Evolutionary conservation across 2,888 invertebrate species (phyloP), one percentile per base, ranked within the genome.

Genomic region (Nasonovia ribisnigri): DNA sequence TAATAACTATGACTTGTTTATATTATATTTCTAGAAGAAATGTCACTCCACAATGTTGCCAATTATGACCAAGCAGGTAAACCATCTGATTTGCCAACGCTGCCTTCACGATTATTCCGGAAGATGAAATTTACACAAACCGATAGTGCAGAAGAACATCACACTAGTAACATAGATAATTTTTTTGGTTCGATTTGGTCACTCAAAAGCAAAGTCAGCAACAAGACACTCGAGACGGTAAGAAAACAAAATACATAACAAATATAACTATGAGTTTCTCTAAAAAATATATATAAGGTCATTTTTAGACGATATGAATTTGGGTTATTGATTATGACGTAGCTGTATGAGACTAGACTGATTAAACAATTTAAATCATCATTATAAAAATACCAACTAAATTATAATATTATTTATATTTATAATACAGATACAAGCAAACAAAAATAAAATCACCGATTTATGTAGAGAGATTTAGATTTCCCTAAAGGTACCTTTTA

Each of bases 31-130:
- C 29, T 42, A 92, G 92, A 92, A 42, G 46, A 46, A 26, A 26
- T 60, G 20, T 46, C 36, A 36, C 60, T n/a, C 10, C 84, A 54
- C 26, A 13, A 95, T 95, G 51, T 94, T 94, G 60, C 24, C n/a
- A 51, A 93, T 51, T 3, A 46, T 24, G 88, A 92, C 36, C 93
- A 92, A 91, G 77, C 46, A 87, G 94, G 94, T 90, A 67, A 94
- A 51, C 26, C 84, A 16, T 48, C 29, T 2, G 90, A 93, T 43
- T 43, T 89, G 26, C 89, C 92, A 13, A 89, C 92, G 10, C 26
- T 93, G 36, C 89, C 51, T 29, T 93, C 92, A 20, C 84, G 89
- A 54, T 46, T 93, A 29, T 93, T 90, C 1, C 84, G 84, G 42
- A 86, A 36, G 20, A 93, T 90, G 84, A 84, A 90, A 60, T 93